Percentiles rank a stretch among this genome's conserved stretches.
These are phyloP conservation scores for Delia radicum DNA, from an alignment of 1,140 invertebrate genomes.

Conservation along the genomic window DNA sequence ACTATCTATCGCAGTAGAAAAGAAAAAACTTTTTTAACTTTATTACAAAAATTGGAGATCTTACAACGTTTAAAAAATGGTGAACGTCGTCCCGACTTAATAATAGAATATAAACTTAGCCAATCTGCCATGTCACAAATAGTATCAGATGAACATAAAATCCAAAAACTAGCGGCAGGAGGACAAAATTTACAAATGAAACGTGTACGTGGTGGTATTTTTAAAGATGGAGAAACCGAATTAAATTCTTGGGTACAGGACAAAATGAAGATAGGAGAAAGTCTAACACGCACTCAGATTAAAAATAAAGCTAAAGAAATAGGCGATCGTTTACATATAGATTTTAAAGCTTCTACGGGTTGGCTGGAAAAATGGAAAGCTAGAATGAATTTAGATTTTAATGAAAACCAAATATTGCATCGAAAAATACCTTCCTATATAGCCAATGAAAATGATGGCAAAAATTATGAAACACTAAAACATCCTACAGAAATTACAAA, in stretches of 20 bases:
- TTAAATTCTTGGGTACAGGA: not conserved
- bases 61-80: constrained; percentile 3
- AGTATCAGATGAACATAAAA: not conserved
- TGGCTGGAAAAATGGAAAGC: constrained; percentile 13
- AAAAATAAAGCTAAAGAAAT: constrained; percentile 2
- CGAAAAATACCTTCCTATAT: not conserved
- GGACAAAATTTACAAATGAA: constrained; percentile 17
- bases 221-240: not conserved
- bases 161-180: not conserved
- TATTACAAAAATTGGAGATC: constrained; percentile 6
- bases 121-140: constrained; percentile 3
- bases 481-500: not conserved
- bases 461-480: not conserved
- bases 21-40: constrained; percentile 5
- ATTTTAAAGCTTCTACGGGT: constrained; percentile 7
- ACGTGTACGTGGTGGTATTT: not conserved
- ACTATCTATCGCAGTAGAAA: not conserved
- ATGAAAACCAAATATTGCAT: not conserved
- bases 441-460: not conserved
- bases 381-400: constrained; percentile 3
- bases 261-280: not conserved
- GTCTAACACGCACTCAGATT: not conserved
- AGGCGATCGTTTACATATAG: not conserved
- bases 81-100: not conserved
- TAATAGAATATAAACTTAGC: not conserved